Percentiles rank a stretch among this genome's conserved stretches.
Evolutionary conservation across 2,888 invertebrate species (phyloP).

Genomic region (Eugnorisma glareosa): DNA sequence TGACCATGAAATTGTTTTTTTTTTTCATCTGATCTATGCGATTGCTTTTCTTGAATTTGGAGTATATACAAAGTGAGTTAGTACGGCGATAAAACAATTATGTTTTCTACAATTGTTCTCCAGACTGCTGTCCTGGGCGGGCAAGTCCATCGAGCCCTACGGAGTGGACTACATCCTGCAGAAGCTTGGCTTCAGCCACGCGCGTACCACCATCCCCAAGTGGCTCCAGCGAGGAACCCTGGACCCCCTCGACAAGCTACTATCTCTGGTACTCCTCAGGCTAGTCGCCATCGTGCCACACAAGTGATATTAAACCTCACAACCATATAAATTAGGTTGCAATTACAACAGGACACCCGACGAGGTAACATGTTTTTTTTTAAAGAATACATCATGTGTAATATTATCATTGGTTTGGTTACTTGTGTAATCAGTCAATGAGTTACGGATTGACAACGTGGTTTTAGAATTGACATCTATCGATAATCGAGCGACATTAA

Average conservation of each 20-base stretch:
- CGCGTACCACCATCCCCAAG: constrained; percentile 99
- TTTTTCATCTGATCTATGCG: background rate
- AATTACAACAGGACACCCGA: constrained; percentile 30
- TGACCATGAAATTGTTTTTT: background rate
- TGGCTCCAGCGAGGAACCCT: constrained; percentile 99
- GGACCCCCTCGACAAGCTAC: constrained; percentile 98
- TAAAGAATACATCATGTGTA: constrained; percentile 20
- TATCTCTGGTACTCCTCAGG: constrained; percentile 94
- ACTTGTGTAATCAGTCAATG: constrained; percentile 16
- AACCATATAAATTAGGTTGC: constrained; percentile 6
- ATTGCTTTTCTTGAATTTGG: background rate
- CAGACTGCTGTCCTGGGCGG: constrained; percentile 96
- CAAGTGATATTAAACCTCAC: constrained; percentile 70
- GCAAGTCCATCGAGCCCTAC: constrained; percentile 99
- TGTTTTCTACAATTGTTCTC: background rate
- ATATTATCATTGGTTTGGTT: constrained; percentile 7
- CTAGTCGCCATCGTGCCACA: constrained; percentile 92
- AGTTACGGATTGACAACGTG: constrained; percentile 36
- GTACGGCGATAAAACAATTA: background rate
- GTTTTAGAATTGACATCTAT: constrained; percentile 55
- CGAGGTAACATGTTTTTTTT: constrained; percentile 31
- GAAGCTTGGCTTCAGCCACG: constrained; percentile 99
- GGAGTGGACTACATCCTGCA: constrained; percentile 99
- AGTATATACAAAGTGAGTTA: background rate
- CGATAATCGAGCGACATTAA: constrained; percentile 54